Base-by-base conservation (phyloP, 2,113 vertebrate genomes). In the Alligator sinensis region DNA sequence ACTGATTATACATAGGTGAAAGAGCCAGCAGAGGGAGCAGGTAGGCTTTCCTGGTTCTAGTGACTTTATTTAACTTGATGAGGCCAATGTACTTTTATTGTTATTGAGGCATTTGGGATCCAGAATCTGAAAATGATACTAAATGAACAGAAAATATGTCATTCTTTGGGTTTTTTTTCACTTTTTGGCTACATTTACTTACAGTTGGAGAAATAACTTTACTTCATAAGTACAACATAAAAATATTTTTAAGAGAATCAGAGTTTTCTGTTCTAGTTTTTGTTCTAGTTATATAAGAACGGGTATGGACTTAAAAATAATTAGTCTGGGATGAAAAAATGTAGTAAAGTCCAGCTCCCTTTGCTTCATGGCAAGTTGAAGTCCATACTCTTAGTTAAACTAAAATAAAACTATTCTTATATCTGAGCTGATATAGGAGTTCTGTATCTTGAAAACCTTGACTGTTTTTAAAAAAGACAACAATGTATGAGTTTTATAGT, bases 41-140 rank as follows among this genome's bases (percentile, higher is more conserved):
- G 66, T 47, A 47, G 47, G 47, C 47, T 47, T 47, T 47, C 47
- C 47, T 70, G 18, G 18, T 34, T 70, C n/a, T 5, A 63, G 25
- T 63, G 18, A 30, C 66, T 70, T 70, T 18, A 30, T 68, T 68
- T 70, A 70, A 30, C 34, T 70, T 34, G 66, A 16, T 55, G 70
- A 94, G 90, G 95, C 92, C 91, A 85, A 83, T 30, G 94, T 95
- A 94, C 80, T 90, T 96, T 95, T 90, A 92, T 95, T 95, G 96
- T 92, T 94, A 86, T 92, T 91, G 87, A 59, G 17, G 14, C 87
- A 93, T 87, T 80, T 59, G 82, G 90, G 88, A 92, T 91, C 58
- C 87, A 86, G 75, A 86, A 60, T 11, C 84, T 93, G 82, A 91
- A 93, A 89, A 91, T 88, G 87, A 89, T 47, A 91, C 70, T 77